Conservation (phyloP, 2,797 vertebrate species). For the Sebastes jordani region DNA sequence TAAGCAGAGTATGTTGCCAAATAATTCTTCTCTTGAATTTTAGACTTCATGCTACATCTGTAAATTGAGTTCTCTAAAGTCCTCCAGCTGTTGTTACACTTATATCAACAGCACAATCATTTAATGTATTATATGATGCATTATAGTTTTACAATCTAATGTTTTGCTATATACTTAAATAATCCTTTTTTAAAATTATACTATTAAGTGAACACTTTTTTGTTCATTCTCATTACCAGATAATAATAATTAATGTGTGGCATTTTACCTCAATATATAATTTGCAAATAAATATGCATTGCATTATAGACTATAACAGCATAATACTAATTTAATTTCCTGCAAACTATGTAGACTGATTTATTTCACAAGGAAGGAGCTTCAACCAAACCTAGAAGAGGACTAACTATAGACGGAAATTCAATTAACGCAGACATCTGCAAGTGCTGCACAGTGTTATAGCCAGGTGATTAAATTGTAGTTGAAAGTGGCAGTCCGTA, state of each 20-base stretch:
- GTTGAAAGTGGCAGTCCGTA: background rate
- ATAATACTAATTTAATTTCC: constrained; percentile 13
- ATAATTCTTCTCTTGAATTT: background rate
- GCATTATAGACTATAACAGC: background rate
- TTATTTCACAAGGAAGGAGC: background rate
- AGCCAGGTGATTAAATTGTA: background rate
- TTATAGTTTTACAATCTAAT: background rate
- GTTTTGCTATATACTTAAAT: background rate
- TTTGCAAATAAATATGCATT: background rate
- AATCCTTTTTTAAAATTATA: background rate
- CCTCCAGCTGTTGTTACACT: background rate
- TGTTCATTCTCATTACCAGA: background rate
- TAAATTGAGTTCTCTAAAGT: background rate
- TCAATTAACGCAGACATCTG: constrained; percentile 14
- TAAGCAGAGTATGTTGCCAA: background rate
- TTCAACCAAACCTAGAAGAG: constrained; percentile 7
- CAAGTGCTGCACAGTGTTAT: background rate
- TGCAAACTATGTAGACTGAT: constrained; percentile 26
- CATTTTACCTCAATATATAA: background rate
- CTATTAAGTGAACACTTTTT: background rate
- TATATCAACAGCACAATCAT: background rate
- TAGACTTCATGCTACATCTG: background rate
- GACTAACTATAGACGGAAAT: constrained; percentile 3
- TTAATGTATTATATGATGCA: background rate
- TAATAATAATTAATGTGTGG: background rate